Conservation (phyloP, 2,888 invertebrate genomes). For the Lypha dubia region DNA sequence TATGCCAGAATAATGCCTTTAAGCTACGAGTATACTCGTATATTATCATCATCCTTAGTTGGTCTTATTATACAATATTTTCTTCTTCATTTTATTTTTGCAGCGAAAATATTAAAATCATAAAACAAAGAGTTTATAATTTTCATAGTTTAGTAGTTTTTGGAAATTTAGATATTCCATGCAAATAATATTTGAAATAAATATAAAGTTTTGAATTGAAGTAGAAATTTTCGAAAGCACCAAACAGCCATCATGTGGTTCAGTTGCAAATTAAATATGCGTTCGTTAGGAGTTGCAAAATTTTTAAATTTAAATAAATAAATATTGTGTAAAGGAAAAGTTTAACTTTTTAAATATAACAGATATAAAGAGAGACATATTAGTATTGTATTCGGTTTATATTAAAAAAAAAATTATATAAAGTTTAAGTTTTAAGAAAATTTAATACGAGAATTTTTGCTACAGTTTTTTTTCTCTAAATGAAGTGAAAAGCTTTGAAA, state of each 20-base stretch:
- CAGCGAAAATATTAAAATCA: too few relatives aligned
- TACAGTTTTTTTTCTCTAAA: too few relatives aligned
- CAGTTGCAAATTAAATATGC: constrained; percentile 40
- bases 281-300: constrained; percentile 32
- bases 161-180: constrained; percentile 54
- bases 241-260: constrained; percentile 40
- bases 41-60: constrained; percentile 24
- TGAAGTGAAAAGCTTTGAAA: too few relatives aligned
- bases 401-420: too few relatives aligned
- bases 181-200: constrained; percentile 51
- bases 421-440: too few relatives aligned
- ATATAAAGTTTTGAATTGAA: constrained; percentile 53
- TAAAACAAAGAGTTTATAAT: constrained; percentile 30
- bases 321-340: constrained; percentile 16
- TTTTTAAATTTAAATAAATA: constrained; percentile 50
- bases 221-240: constrained; percentile 45
- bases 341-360: neutral
- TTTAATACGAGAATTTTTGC: too few relatives aligned
- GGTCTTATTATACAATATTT: too few relatives aligned
- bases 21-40: too few relatives aligned
- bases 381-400: neutral
- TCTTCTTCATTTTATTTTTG: too few relatives aligned
- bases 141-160: constrained; percentile 34
- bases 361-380: neutral
- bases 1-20: neutral